Conservation (phyloP, 1,140 invertebrate genomes). For the Sweltsa coloradensis region DNA sequence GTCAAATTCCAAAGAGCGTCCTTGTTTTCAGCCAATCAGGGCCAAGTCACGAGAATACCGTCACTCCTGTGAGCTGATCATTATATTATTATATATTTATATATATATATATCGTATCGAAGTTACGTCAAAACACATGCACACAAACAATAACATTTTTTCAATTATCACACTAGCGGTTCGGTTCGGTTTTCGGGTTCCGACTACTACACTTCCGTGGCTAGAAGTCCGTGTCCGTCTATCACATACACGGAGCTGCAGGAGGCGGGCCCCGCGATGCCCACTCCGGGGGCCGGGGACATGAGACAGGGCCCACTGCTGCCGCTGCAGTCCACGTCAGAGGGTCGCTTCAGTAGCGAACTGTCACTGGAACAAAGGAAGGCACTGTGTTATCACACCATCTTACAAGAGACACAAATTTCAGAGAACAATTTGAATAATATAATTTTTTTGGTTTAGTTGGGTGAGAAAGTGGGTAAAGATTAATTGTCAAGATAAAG, state of each 20-base stretch:
- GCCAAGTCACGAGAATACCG: background rate
- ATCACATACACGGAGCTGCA: slow-evolving; percentile 44
- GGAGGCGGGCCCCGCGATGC: slow-evolving; percentile 8
- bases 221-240: slow-evolving; percentile 47
- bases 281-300: no score
- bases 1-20: background rate
- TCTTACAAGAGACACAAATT: background rate
- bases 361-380: slow-evolving; percentile 30
- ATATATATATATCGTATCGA: slow-evolving; percentile 13
- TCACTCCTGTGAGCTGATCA: no score
- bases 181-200: slow-evolving; percentile 14
- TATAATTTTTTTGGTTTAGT: slow-evolving; percentile 11
- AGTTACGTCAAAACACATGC: slow-evolving; percentile 10
- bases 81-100: slow-evolving; percentile 18
- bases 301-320: slow-evolving; percentile 19
- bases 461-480: no score
- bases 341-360: slow-evolving; percentile 33
- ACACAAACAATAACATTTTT: slow-evolving; percentile 19
- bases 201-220: slow-evolving; percentile 44
- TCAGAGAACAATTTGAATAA: slow-evolving; percentile 7
- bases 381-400: slow-evolving; percentile 2
- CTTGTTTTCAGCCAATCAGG: background rate
- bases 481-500: no score
- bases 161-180: slow-evolving; percentile 22
- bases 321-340: slow-evolving; percentile 26